These are phyloP conservation scores for Cephus rjabovi DNA, from an alignment of 2,888 invertebrate genomes.

Conservation along the genomic window DNA sequence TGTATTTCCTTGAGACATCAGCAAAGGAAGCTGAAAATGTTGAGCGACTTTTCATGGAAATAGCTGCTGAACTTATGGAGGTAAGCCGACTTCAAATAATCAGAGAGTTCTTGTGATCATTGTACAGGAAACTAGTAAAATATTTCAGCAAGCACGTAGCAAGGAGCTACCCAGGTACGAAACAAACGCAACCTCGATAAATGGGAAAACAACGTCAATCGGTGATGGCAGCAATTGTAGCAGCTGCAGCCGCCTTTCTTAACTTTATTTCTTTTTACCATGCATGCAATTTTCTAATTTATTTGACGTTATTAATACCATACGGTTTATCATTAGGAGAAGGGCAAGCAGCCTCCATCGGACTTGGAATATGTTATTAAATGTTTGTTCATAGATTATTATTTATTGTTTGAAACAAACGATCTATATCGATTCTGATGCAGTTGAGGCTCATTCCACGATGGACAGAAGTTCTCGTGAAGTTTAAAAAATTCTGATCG, in stretches of 20 bases:
- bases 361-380: neutral
- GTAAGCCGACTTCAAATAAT: slow-evolving; percentile 57
- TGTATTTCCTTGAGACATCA: slow-evolving; percentile 98
- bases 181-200: slow-evolving; percentile 77
- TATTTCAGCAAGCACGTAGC: slow-evolving; percentile 83
- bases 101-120: neutral
- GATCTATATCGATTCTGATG: neutral
- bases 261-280: slow-evolving; percentile 39
- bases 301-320: neutral
- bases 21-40: slow-evolving; percentile 99
- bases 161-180: slow-evolving; percentile 85
- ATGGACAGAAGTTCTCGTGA: neutral
- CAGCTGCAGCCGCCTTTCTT: slow-evolving; percentile 65
- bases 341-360: neutral
- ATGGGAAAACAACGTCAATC: slow-evolving; percentile 78
- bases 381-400: neutral
- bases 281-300: slow-evolving; percentile 23
- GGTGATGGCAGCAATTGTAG: slow-evolving; percentile 77
- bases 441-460: neutral
- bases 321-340: neutral
- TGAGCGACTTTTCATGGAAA: slow-evolving; percentile 95
- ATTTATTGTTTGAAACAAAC: neutral
- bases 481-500: neutral
- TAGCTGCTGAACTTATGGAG: slow-evolving; percentile 93
- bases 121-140: slow-evolving; percentile 2